Evolutionary conservation across 2,113 vertebrate genomes (phyloP).

Genomic region (Axis porcinus): DNA sequence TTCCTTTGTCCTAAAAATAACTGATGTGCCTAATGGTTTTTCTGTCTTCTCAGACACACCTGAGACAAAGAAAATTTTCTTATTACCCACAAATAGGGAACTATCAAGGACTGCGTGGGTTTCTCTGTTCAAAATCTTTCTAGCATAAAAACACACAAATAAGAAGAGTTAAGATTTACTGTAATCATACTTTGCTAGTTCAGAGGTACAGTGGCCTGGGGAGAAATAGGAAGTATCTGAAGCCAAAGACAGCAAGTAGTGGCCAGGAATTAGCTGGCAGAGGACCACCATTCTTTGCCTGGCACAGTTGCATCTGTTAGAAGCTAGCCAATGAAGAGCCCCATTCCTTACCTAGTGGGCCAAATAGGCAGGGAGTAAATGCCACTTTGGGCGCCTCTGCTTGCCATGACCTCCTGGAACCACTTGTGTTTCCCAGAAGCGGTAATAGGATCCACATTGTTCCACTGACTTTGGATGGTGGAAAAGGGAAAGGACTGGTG

Average conservation of each 20-base stretch:
- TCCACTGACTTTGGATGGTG: not conserved
- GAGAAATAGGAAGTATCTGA: conserved; percentile 49
- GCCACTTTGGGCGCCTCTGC: conserved; percentile 31
- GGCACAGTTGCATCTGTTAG: conserved; percentile 7
- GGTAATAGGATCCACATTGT: conserved; percentile 21
- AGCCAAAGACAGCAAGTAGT: conserved; percentile 54
- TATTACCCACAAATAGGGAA: not conserved
- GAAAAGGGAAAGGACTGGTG: not conserved
- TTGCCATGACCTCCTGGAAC: conserved; percentile 55
- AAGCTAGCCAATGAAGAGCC: conserved; percentile 38
- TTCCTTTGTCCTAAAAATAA: conserved; percentile 12
- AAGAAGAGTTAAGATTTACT: conserved; percentile 45
- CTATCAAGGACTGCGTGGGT: not conserved
- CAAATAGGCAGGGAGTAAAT: conserved; percentile 40
- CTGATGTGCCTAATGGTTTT: not conserved
- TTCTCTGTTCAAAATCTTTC: conserved; percentile 23
- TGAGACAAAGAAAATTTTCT: not conserved
- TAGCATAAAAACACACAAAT: conserved; percentile 3
- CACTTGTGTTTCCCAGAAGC: conserved; percentile 45
- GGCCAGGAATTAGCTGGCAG: conserved; percentile 60
- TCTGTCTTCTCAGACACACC: not conserved
- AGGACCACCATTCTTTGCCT: conserved; percentile 38
- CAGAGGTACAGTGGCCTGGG: conserved; percentile 56
- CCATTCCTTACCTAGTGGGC: not conserved
- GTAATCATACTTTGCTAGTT: conserved; percentile 48